Evolutionary conservation across 2,888 invertebrate genomes (phyloP).

Genomic region (Blera fallax): DNA sequence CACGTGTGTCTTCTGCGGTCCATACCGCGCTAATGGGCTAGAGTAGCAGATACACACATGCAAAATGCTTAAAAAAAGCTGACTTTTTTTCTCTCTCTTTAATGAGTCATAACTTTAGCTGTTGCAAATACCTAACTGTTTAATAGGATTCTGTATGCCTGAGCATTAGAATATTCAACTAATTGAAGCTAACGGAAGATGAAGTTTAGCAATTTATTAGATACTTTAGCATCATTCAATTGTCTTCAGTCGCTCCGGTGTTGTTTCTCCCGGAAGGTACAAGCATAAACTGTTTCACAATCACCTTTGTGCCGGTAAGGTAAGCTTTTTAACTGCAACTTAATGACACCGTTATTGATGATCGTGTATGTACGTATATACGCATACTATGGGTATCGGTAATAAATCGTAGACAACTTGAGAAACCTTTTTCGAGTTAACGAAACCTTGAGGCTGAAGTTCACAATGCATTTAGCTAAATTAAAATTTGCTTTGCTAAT

Average conservation of each 20-base stretch:
- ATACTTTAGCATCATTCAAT: neutral
- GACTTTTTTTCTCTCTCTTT: neutral
- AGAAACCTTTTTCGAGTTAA: neutral
- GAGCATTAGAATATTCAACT: neutral
- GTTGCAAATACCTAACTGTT: too few relatives aligned
- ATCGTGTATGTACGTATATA: too few relatives aligned
- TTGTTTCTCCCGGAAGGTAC: neutral
- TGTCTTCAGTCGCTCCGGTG: too few relatives aligned
- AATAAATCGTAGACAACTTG: neutral
- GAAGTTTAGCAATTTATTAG: neutral
- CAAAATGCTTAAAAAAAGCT: neutral
- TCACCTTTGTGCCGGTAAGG: neutral
- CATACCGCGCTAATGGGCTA: neutral
- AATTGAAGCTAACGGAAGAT: neutral
- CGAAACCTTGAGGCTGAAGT: neutral
- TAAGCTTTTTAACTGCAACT: neutral
- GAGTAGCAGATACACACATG: neutral
- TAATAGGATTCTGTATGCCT: neutral
- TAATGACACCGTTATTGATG: neutral
- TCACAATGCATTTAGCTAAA: neutral
- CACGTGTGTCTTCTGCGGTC: neutral
- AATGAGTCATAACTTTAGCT: neutral
- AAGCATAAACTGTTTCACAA: neutral
- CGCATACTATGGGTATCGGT: neutral
- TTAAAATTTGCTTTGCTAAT: conserved; percentile 28